Evolutionary conservation across 2,113 vertebrate genomes (phyloP), one percentile per base, ranked within the genome.

Genomic region (Microtus montanus): DNA sequence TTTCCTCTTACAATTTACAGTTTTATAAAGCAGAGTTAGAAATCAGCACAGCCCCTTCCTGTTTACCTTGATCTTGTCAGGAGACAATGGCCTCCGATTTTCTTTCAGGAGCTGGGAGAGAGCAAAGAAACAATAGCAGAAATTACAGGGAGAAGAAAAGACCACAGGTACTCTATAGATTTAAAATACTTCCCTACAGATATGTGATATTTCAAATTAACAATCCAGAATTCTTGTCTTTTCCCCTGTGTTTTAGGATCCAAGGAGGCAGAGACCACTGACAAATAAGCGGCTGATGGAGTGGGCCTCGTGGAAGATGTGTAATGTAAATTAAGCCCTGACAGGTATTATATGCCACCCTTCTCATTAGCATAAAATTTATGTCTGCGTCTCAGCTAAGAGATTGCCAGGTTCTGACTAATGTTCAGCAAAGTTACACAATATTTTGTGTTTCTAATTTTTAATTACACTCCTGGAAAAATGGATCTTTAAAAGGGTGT

Each of bases 341-440:
- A 92, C 80, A 96, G 61, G 22, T 97, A 87, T 73, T 82, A 89
- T 35, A 75, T 73, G 75, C 71, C 58, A 94, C 66, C 22, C 47
- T 94, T 96, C 35, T 93, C 87, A 92, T 92, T 93, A 95, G 73
- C 52, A 91, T 35, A 82, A 44, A 86, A 96, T 96, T 93, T 95
- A 96, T 82, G 74, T 95, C 61, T 92, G 38, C 73, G 33, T 64
- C 38, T 94, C 70, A 83, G 78, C 13, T 89, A 95, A 94, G 70
- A 78, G 90, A 95, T 79, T 83, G 26, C 61, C 24, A 30, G 44
- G 26, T 92, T 95, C 64, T 86, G 58, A 92, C 74, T 94, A 89
- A 94, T 44, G 28, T 54, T 84, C 68, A 92, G 33, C 73, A 91
- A 91, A 96, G 54, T 68, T n/a, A 91, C 84, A 71, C 74, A 95